A percentile compares a stretch with the other conserved stretches of the same genome.
These are phyloP conservation scores for Plecotus auritus DNA, from an alignment of 2,113 vertebrate species.

Conservation along the genomic window DNA sequence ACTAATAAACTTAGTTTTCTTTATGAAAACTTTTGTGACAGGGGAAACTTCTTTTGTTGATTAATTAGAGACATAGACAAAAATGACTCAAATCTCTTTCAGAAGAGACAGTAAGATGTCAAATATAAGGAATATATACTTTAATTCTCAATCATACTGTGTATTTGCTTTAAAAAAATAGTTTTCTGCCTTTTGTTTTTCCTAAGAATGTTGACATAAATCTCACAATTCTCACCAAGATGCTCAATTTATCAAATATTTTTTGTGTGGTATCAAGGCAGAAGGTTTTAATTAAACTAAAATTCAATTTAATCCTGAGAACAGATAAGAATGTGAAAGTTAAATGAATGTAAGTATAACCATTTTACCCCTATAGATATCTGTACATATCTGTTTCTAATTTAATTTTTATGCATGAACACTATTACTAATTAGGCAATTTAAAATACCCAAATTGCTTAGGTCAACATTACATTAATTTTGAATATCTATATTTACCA, in stretches of 20 bases:
- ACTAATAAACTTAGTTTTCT: not conserved
- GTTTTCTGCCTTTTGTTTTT: not conserved
- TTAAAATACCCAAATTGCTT: constrained; percentile 9
- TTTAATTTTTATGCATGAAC: constrained; percentile 20
- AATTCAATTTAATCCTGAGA: constrained; percentile 25
- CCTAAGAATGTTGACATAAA: not conserved
- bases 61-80: not conserved
- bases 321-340: constrained; percentile 24
- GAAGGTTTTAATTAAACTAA: constrained; percentile 33
- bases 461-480: not conserved
- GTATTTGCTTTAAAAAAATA: not conserved
- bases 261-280: not conserved
- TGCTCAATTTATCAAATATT: not conserved
- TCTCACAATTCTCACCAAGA: not conserved
- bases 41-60: not conserved
- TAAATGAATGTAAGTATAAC: not conserved
- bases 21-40: not conserved
- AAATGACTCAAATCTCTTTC: not conserved
- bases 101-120: not conserved
- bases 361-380: not conserved
- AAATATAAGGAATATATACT: not conserved
- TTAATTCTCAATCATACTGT: not conserved
- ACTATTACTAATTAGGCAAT: constrained; percentile 23
- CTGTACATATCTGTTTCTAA: not conserved
- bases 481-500: not conserved